These are phyloP conservation scores for Troides helena DNA, from an alignment of 2,888 invertebrate genomes.

Conservation along the genomic window DNA sequence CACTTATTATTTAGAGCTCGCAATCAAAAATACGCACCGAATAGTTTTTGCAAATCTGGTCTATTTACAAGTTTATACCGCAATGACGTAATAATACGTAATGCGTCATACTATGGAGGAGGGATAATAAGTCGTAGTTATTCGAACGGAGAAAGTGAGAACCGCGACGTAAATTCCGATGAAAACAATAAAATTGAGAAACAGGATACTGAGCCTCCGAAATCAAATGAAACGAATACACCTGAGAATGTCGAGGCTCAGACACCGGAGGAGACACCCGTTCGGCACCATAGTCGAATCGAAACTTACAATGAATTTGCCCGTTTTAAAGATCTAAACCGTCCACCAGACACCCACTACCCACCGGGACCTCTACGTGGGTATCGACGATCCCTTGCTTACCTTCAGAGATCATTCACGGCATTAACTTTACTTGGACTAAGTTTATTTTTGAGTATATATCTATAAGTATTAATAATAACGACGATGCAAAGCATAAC, in stretches of 20 bases:
- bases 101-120: no score
- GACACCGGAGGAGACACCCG: constrained; percentile 31
- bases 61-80: no score
- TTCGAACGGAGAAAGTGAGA: constrained; percentile 7
- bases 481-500: no score
- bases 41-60: no score
- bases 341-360: constrained; percentile 54
- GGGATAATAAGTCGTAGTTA: constrained; percentile 1
- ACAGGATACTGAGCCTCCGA: constrained; percentile 14
- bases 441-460: no score
- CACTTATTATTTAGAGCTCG: no score
- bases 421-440: background rate
- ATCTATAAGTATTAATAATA: no score
- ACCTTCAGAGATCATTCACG: background rate
- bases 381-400: constrained; percentile 17
- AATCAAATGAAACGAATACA: constrained; percentile 6
- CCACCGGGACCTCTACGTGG: constrained; percentile 37
- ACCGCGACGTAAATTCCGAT: background rate
- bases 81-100: no score
- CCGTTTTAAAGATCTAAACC: constrained; percentile 44
- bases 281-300: constrained; percentile 40
- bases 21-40: no score
- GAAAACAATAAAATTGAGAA: constrained; percentile 7
- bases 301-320: constrained; percentile 51
- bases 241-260: constrained; percentile 2